Conservation (phyloP, 2,797 vertebrate genomes). For the Macrochelys suwanniensis region DNA sequence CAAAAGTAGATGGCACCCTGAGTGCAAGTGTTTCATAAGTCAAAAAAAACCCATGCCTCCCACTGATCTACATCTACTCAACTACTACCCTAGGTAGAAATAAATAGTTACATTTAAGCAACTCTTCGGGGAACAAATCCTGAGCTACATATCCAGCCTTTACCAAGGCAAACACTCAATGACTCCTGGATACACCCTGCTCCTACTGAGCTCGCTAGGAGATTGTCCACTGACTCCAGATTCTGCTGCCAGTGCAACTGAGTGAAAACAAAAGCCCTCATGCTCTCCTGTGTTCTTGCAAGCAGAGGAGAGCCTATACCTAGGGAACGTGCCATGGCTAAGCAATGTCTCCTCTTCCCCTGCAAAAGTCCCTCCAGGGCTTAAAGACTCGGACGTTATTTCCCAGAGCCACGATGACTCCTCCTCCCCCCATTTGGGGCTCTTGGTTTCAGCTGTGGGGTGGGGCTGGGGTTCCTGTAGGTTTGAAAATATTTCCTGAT, state of each 20-base stretch:
- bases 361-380: background rate
- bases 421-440: too few relatives aligned
- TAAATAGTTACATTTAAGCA: background rate
- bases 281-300: slow-evolving; percentile 10
- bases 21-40: background rate
- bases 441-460: too few relatives aligned
- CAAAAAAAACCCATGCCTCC: background rate
- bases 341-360: background rate
- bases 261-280: background rate
- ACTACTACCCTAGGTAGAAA: background rate
- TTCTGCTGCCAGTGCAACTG: background rate
- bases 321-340: too few relatives aligned
- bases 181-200: background rate
- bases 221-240: background rate
- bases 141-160: background rate
- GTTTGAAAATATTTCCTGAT: too few relatives aligned
- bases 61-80: background rate
- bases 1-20: background rate
- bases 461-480: too few relatives aligned
- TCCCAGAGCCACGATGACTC: too few relatives aligned
- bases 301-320: background rate
- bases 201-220: background rate
- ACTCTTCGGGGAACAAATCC: background rate
- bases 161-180: background rate
- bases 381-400: too few relatives aligned